Conservation (phyloP, 2,113 vertebrate genomes). For the Eira barbara region DNA sequence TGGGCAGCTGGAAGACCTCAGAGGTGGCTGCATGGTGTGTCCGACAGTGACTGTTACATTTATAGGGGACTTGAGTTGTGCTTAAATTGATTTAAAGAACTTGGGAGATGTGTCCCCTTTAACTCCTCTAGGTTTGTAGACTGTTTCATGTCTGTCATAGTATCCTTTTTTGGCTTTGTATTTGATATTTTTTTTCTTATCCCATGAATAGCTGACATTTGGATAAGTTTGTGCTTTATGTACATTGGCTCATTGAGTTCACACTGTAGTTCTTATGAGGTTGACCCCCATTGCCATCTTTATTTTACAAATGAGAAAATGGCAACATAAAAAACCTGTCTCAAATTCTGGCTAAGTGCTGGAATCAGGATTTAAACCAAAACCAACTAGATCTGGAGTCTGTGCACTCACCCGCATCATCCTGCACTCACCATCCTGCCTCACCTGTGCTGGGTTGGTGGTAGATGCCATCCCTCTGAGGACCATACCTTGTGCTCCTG, state of each 20-base stretch:
- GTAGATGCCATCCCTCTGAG: background rate
- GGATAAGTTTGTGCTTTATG: background rate
- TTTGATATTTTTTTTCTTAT: background rate
- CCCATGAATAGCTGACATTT: background rate
- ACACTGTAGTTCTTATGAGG: background rate
- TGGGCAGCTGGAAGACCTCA: background rate
- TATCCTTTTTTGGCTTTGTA: background rate
- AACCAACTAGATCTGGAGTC: background rate
- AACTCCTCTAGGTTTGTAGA: background rate
- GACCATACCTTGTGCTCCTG: background rate
- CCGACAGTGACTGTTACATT: background rate
- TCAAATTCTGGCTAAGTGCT: background rate
- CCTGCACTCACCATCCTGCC: no score
- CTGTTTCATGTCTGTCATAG: background rate
- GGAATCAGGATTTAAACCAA: background rate
- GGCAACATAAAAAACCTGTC: background rate
- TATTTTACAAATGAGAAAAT: slow-evolving; percentile 14
- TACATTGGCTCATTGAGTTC: background rate
- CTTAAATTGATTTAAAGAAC: background rate
- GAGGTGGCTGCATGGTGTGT: background rate
- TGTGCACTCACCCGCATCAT: background rate
- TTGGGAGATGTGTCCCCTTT: background rate
- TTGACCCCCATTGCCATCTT: background rate
- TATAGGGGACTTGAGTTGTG: background rate
- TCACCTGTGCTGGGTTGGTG: background rate